Evolutionary conservation across 1,140 invertebrate species (phyloP).

Genomic region (Antheraea mylitta): DNA sequence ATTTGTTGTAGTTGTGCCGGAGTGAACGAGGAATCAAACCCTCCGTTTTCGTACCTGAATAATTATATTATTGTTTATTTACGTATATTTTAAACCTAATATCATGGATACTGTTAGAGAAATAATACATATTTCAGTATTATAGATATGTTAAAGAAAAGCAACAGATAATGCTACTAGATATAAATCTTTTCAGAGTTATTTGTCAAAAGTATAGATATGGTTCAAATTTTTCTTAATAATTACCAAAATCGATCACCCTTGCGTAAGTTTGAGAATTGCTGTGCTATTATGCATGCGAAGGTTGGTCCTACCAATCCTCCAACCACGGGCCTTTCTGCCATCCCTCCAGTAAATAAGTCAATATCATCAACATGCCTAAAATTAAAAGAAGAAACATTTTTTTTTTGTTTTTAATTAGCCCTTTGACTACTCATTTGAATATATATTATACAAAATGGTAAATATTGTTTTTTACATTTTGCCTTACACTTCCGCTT

Average conservation of each 20-base stretch:
- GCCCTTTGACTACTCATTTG: too few species aligned
- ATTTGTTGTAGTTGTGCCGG: constrained; percentile 93
- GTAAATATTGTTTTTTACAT: too few species aligned
- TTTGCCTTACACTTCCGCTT: too few species aligned
- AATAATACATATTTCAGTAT: too few species aligned
- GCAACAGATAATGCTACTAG: too few species aligned
- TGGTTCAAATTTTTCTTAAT: background rate
- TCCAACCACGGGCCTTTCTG: constrained; percentile 88
- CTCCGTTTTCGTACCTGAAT: constrained; percentile 87
- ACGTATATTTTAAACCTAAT: too few species aligned
- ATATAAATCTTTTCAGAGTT: too few species aligned
- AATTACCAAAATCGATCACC: constrained; percentile 94
- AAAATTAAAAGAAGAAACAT: constrained; percentile 15
- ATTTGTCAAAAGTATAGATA: too few species aligned
- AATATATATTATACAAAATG: too few species aligned
- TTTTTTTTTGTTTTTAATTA: background rate
- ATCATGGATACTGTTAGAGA: too few species aligned
- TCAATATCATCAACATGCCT: constrained; percentile 92
- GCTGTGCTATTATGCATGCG: constrained; percentile 96
- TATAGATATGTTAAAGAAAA: too few species aligned
- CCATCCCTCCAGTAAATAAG: constrained; percentile 93
- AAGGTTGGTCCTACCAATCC: constrained; percentile 97
- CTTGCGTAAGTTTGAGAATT: constrained; percentile 91
- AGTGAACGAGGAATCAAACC: constrained; percentile 86
- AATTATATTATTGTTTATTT: constrained; percentile 6